A percentile compares a stretch with the other conserved stretches of the same genome.
phyloP scores from a whole-genome alignment of 2,888 invertebrate genomes.

The Hermaeophaga mercurialis region DNA sequence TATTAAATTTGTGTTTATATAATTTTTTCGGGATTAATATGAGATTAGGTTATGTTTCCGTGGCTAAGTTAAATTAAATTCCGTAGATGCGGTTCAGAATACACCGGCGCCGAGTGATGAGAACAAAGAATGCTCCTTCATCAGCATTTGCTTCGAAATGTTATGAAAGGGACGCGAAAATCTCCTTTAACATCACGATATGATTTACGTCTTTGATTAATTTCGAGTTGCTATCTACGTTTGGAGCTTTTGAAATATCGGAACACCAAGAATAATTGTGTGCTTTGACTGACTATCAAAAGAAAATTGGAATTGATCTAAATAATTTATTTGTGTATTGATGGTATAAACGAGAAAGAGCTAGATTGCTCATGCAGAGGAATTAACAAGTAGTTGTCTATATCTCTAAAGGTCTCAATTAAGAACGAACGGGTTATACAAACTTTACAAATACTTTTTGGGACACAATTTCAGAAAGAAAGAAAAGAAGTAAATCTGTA shows the following conservation, averaged over 20 bases:
- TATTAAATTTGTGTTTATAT: too few relatives aligned
- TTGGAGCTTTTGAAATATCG: neutral
- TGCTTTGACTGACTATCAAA: neutral
- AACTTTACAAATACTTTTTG: too few relatives aligned
- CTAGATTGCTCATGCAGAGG: too few relatives aligned
- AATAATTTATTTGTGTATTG: neutral
- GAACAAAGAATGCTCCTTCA: slow-evolving; percentile 15
- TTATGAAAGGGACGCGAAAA: neutral
- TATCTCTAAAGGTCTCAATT: too few relatives aligned
- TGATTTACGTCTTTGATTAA: slow-evolving; percentile 10
- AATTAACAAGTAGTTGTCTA: too few relatives aligned
- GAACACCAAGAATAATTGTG: neutral
- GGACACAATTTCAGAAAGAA: too few relatives aligned
- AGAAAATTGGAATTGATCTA: slow-evolving; percentile 1
- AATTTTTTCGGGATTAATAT: too few relatives aligned
- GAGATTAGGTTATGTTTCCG: too few relatives aligned
- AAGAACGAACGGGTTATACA: too few relatives aligned
- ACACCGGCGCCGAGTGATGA: neutral
- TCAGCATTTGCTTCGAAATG: slow-evolving; percentile 1
- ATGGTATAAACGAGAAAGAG: neutral
- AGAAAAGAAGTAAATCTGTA: too few relatives aligned
- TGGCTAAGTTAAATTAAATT: slow-evolving; percentile 6
- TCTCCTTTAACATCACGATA: slow-evolving; percentile 2
- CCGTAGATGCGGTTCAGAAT: neutral
- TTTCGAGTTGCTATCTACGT: neutral